phyloP scores from a whole-genome alignment of 2,888 invertebrate genomes.

The Meiosimyza decipiens region DNA sequence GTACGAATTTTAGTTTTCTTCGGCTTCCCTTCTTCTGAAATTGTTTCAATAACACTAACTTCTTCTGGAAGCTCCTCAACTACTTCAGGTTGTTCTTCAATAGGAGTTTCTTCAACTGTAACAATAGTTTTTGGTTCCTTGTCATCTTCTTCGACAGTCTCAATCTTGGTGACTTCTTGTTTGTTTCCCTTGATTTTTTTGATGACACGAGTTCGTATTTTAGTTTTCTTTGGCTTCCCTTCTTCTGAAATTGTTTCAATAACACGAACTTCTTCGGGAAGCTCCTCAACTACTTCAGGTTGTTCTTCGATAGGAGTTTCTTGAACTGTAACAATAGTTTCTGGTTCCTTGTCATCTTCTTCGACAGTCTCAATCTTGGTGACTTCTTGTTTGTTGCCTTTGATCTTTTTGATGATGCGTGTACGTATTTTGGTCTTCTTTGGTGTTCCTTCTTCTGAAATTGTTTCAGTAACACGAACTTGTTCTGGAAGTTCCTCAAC shows the following conservation, averaged over 20 bases:
- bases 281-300: not conserved
- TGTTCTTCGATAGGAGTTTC: conserved; percentile 9
- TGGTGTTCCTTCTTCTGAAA: conserved; percentile 12
- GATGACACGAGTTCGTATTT: conserved; percentile 6
- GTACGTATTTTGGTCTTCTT: conserved; percentile 7
- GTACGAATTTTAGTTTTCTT: conserved; percentile 7
- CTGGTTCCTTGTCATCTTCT: conserved; percentile 17
- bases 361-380: conserved; percentile 11
- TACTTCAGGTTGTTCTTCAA: conserved; percentile 1
- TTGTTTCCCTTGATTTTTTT: conserved; percentile 17
- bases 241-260: conserved; percentile 11
- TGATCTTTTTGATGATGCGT: conserved; percentile 2
- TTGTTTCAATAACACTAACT: not conserved
- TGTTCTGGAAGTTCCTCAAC: not conserved
- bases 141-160: conserved; percentile 18
- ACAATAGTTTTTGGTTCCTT: conserved; percentile 19
- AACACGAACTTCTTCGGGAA: conserved; percentile 17
- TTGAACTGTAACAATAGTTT: conserved; percentile 13
- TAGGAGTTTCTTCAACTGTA: conserved; percentile 11
- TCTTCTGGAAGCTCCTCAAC: conserved; percentile 8
- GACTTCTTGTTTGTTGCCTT: conserved; percentile 11
- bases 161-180: conserved; percentile 14
- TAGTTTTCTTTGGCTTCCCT: conserved; percentile 11
- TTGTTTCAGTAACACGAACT: conserved; percentile 14
- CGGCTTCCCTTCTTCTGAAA: conserved; percentile 13